Evolutionary conservation across 2,113 vertebrate species (phyloP), one percentile per base, ranked within the genome.

Genomic region (Brienomyrus longianalis): DNA sequence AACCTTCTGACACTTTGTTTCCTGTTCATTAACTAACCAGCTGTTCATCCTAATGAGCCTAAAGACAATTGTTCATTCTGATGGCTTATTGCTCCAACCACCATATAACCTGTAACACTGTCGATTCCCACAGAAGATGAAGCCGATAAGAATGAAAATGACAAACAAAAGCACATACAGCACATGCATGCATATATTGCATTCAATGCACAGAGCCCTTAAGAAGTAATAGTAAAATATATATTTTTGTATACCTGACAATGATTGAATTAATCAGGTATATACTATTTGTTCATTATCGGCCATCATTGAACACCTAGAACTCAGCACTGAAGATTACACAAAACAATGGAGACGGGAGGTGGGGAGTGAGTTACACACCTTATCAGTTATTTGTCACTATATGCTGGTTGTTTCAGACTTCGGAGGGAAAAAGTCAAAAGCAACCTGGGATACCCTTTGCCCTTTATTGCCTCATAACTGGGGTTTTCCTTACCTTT

Each of bases 1-100:
- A 95, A 95, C 94, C 95, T 96, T 96, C 93, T 96, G 95, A 96
- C 95, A 95, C 62, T 90, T 91, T 89, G 93, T 95, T 96, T 96
- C 95, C 95, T 95, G 94, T 96, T 96, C 95, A 96, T 96, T 96
- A 96, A 94, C 94, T 94, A 95, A 96, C 93, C 95, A 96, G 95
- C 95, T 96, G 96, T 94, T 96, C 94, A 94, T 95, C 92, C 94
- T 96, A 96, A 96, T 96, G 95, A 96, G 95, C 95, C 94, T 93
- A 92, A 94, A 95, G 95, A 94, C 94, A 95, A 92, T 94, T 91
- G 93, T 92, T 95, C 94, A 94, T 93, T 93, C 90, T 92, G 91
- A 87, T 90, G 92, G 92, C 93, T 91, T 95, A 91, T 89, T 93
- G 92, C 89, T 88, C 90, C 89, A 91, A 91, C 92, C 93, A 90